phyloP scores from a whole-genome alignment of 2,113 vertebrate species.

The Chloroceryle aenea region DNA sequence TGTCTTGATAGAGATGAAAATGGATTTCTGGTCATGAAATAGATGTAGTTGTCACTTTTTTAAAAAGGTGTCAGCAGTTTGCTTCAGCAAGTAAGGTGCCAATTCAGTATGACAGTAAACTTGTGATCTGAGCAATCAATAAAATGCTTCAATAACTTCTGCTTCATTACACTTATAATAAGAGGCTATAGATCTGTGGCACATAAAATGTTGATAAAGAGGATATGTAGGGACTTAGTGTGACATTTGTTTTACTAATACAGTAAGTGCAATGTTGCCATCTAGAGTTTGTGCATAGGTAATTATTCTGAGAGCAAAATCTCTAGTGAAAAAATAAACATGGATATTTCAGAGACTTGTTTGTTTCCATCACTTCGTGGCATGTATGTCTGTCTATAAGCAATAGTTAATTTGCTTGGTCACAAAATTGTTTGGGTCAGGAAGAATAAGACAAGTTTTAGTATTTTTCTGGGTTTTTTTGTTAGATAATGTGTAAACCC shows the following conservation, averaged over 20 bases:
- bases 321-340: neutral
- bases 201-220: slow-evolving; percentile 86
- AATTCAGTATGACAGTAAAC: slow-evolving; percentile 92
- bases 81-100: slow-evolving; percentile 90
- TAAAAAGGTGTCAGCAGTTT: slow-evolving; percentile 95
- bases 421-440: slow-evolving; percentile 18
- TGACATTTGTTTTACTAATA: slow-evolving; percentile 70
- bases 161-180: slow-evolving; percentile 95
- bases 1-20: slow-evolving; percentile 95
- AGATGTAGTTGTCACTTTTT: slow-evolving; percentile 96
- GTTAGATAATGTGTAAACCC: neutral
- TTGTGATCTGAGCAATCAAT: slow-evolving; percentile 95
- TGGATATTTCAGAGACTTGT: neutral
- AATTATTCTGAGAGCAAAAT: slow-evolving; percentile 68
- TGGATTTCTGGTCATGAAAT: slow-evolving; percentile 95
- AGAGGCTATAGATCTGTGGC: slow-evolving; percentile 89
- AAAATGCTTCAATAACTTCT: slow-evolving; percentile 92
- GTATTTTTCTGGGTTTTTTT: neutral
- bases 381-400: neutral
- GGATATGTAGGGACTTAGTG: slow-evolving; percentile 68
- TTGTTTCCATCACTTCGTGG: slow-evolving; percentile 29
- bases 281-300: slow-evolving; percentile 85
- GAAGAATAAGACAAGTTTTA: neutral
- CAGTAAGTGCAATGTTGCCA: slow-evolving; percentile 90
- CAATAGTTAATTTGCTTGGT: slow-evolving; percentile 16